phyloP scores from a whole-genome alignment of 1,140 invertebrate species.

The Polypedilum pembai region DNA sequence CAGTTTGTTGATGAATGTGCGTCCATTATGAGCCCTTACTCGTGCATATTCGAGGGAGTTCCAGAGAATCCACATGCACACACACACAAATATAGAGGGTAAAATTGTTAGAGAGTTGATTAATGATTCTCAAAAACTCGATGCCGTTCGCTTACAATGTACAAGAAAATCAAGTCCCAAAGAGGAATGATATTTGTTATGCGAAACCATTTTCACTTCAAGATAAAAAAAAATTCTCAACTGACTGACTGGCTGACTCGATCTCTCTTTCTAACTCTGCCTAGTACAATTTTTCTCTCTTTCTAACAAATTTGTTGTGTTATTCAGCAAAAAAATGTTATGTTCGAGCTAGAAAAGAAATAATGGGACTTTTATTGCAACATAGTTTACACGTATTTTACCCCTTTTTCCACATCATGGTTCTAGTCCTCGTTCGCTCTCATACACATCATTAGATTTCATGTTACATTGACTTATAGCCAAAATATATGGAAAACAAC shows the following conservation, averaged over 20 bases:
- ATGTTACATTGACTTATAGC: constrained; percentile 24
- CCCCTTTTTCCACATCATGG: neutral
- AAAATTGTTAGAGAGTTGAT: constrained; percentile 14
- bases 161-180: neutral
- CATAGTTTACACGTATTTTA: constrained; percentile 26
- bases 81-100: neutral
- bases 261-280: neutral
- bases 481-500: neutral
- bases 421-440: neutral
- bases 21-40: constrained; percentile 14
- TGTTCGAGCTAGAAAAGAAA: neutral
- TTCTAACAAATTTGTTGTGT: constrained; percentile 20
- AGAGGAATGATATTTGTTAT: neutral
- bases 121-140: constrained; percentile 23
- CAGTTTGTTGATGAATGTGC: neutral
- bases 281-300: neutral
- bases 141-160: neutral
- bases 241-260: neutral
- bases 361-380: constrained; percentile 25
- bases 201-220: constrained; percentile 4
- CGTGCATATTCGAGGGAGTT: neutral
- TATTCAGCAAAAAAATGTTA: constrained; percentile 26
- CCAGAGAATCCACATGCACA: neutral
- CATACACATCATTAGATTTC: constrained; percentile 4
- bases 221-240: neutral